Evolutionary conservation across 2,113 vertebrate species (phyloP).

Genomic region (Callionymus lyra): DNA sequence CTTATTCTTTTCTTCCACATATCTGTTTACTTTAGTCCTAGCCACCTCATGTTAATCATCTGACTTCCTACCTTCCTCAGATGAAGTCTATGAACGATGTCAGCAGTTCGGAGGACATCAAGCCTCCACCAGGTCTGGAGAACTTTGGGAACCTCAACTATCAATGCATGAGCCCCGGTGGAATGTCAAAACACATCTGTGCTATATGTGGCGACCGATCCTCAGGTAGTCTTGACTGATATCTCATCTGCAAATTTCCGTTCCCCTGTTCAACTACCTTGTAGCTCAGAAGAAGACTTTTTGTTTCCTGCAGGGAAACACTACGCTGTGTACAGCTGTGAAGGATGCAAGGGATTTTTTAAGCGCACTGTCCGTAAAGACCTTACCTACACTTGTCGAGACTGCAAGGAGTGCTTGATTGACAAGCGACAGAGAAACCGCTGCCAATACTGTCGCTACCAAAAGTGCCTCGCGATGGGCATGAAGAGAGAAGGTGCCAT

Average conservation of each 20-base stretch:
- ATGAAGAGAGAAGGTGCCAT: constrained; percentile 74
- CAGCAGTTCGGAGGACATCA: constrained; percentile 84
- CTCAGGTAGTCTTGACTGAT: constrained; percentile 71
- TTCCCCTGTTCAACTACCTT: not conserved
- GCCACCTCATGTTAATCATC: constrained; percentile 7
- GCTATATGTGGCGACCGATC: constrained; percentile 95
- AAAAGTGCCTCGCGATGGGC: constrained; percentile 76
- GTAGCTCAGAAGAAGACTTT: not conserved
- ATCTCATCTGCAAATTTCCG: not conserved
- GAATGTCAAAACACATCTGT: constrained; percentile 91
- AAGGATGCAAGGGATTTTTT: constrained; percentile 77
- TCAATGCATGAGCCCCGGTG: constrained; percentile 79
- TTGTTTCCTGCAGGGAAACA: constrained; percentile 63
- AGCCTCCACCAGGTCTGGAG: constrained; percentile 79
- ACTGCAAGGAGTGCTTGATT: constrained; percentile 73
- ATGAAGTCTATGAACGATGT: constrained; percentile 80
- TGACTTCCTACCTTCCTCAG: constrained; percentile 53
- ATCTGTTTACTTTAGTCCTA: constrained; percentile 16
- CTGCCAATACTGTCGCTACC: constrained; percentile 77
- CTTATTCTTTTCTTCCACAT: constrained; percentile 35
- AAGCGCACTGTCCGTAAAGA: constrained; percentile 76
- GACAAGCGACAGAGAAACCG: constrained; percentile 77
- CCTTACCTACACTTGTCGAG: constrained; percentile 74
- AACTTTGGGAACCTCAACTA: constrained; percentile 79
- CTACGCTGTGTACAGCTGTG: constrained; percentile 76